phyloP scores from a whole-genome alignment of 2,888 invertebrate genomes.

The Xanthia icteritia region DNA sequence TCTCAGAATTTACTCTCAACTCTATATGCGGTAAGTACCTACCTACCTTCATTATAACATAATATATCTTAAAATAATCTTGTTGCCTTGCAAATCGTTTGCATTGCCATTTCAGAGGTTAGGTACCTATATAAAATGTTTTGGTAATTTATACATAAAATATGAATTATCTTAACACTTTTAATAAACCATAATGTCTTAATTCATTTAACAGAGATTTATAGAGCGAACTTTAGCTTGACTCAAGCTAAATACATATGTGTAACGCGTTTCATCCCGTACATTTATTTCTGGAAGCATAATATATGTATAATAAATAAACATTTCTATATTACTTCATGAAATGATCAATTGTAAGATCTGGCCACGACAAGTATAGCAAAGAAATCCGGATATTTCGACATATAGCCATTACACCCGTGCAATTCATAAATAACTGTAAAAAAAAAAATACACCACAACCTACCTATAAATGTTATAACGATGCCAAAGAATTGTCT shows the following conservation, averaged over 20 bases:
- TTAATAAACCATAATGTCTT: not conserved
- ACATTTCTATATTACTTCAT: no score
- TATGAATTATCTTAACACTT: not conserved
- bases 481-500: not conserved
- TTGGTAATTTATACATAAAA: not conserved
- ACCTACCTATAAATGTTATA: not conserved
- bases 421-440: not conserved
- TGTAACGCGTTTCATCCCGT: not conserved
- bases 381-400: not conserved
- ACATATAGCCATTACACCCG: not conserved
- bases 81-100: not conserved
- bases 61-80: not conserved
- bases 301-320: not conserved
- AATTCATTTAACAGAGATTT: not conserved
- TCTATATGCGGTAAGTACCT: constrained; percentile 91
- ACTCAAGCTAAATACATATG: not conserved
- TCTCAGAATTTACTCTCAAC: constrained; percentile 90
- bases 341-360: no score
- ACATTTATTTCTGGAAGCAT: not conserved
- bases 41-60: not conserved
- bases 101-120: not conserved
- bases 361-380: not conserved
- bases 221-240: not conserved
- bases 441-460: not conserved
- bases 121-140: not conserved